A percentile compares a stretch with the other conserved stretches of the same genome.
Evolutionary conservation across 2,113 vertebrate genomes (phyloP).

Genomic region (Nansenia antarctica): DNA sequence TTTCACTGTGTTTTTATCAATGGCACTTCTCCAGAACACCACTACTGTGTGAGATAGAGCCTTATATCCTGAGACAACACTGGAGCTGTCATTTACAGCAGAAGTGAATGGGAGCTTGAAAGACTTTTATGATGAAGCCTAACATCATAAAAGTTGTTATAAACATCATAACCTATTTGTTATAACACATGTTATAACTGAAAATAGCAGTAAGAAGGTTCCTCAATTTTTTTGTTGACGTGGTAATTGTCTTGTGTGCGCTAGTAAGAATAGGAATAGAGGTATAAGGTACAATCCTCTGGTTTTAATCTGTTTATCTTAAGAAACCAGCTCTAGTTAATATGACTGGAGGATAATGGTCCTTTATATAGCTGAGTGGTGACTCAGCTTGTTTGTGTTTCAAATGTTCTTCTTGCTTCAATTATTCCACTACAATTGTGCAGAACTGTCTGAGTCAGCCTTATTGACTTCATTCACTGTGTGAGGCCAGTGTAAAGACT

Average conservation of each 20-base stretch:
- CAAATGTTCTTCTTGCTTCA: slow-evolving; percentile 6
- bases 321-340: too few relatives aligned
- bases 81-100: neutral
- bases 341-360: neutral
- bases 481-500: slow-evolving; percentile 27
- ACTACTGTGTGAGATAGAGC: slow-evolving; percentile 1
- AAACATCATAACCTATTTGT: too few relatives aligned
- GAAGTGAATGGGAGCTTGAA: too few relatives aligned
- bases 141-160: too few relatives aligned
- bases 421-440: slow-evolving; percentile 44
- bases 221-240: too few relatives aligned
- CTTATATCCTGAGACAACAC: too few relatives aligned
- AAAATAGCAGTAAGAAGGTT: too few relatives aligned
- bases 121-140: too few relatives aligned
- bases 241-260: too few relatives aligned
- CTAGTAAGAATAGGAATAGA: neutral
- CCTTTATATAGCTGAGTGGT: slow-evolving; percentile 10
- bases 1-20: slow-evolving; percentile 1
- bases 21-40: neutral
- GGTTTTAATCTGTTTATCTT: slow-evolving; percentile 40
- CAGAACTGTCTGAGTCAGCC: slow-evolving; percentile 47
- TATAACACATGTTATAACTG: too few relatives aligned
- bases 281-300: slow-evolving; percentile 10
- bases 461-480: slow-evolving; percentile 20
- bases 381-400: slow-evolving; percentile 49